These are phyloP conservation scores for Yasuhikotakia modesta DNA, from an alignment of 2,797 vertebrate species.

Conservation along the genomic window DNA sequence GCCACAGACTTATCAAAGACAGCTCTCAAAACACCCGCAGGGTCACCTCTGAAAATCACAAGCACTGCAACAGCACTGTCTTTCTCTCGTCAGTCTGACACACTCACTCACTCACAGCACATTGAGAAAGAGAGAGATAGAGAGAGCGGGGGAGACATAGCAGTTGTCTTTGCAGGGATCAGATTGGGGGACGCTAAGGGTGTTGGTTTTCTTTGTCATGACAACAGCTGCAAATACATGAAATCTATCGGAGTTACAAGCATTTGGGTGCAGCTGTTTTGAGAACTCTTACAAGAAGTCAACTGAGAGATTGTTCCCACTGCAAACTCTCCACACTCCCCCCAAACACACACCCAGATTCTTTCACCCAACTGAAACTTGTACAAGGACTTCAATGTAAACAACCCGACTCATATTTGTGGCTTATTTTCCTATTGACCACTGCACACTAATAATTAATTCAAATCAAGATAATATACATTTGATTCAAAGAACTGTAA, in stretches of 20 bases:
- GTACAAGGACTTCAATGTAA: background rate
- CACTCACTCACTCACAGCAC: slow-evolving; percentile 27
- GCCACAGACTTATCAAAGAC: slow-evolving; percentile 57
- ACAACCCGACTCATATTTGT: background rate
- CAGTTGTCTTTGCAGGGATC: slow-evolving; percentile 60
- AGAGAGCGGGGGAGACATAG: slow-evolving; percentile 48
- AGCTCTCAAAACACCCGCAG: slow-evolving; percentile 62
- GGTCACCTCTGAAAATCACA: slow-evolving; percentile 71
- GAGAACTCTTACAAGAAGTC: slow-evolving; percentile 22
- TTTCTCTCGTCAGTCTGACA: slow-evolving; percentile 42
- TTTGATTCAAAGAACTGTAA: background rate
- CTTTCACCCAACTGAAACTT: slow-evolving; percentile 10
- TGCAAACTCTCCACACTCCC: slow-evolving; percentile 2
- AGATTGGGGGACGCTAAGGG: slow-evolving; percentile 57
- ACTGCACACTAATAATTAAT: background rate
- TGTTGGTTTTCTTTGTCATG: slow-evolving; percentile 71
- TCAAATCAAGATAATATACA: background rate
- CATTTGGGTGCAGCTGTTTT: slow-evolving; percentile 70
- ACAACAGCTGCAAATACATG: slow-evolving; percentile 72
- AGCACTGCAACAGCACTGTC: slow-evolving; percentile 28
- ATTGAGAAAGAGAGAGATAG: slow-evolving; percentile 36
- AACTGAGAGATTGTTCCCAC: background rate
- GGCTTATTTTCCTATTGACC: background rate
- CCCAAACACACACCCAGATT: background rate
- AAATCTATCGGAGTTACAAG: slow-evolving; percentile 38